Evolutionary conservation across 1,140 invertebrate genomes (phyloP).

Genomic region (Brachionus calyciflorus): DNA sequence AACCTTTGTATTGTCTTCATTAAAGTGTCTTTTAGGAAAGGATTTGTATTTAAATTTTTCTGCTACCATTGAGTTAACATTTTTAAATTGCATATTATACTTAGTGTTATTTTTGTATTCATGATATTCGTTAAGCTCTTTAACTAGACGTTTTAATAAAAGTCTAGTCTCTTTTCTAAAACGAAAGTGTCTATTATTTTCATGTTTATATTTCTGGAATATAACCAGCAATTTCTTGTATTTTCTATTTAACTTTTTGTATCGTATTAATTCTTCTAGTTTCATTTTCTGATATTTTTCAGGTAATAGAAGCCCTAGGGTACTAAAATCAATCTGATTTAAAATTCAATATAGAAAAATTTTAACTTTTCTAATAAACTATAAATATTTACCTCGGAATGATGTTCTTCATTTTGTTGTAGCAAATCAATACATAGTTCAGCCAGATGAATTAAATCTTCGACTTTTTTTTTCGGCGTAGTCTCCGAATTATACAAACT

Average conservation of each 20-base stretch:
- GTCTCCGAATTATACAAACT: constrained; percentile 52
- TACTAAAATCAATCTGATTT: background rate
- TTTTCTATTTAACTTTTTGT: background rate
- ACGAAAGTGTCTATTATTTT: no score
- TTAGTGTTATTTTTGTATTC: no score
- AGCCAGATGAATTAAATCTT: constrained; percentile 92
- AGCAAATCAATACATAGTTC: constrained; percentile 96
- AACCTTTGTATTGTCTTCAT: background rate
- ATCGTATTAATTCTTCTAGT: background rate
- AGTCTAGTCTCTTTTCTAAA: no score
- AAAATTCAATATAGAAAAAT: background rate
- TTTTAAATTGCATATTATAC: no score
- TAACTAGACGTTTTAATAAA: no score
- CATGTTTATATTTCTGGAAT: no score
- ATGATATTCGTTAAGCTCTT: no score
- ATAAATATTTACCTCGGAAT: constrained; percentile 75
- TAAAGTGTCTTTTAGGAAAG: constrained; percentile 1
- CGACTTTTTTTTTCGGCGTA: constrained; percentile 70
- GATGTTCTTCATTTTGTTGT: constrained; percentile 98
- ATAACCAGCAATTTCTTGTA: background rate
- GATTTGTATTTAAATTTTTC: constrained; percentile 27
- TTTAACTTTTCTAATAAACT: no score
- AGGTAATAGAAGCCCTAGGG: background rate
- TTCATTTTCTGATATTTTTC: background rate
- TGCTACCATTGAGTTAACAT: background rate